phyloP scores from a whole-genome alignment of 2,888 invertebrate species.

The Apeira syringaria region DNA sequence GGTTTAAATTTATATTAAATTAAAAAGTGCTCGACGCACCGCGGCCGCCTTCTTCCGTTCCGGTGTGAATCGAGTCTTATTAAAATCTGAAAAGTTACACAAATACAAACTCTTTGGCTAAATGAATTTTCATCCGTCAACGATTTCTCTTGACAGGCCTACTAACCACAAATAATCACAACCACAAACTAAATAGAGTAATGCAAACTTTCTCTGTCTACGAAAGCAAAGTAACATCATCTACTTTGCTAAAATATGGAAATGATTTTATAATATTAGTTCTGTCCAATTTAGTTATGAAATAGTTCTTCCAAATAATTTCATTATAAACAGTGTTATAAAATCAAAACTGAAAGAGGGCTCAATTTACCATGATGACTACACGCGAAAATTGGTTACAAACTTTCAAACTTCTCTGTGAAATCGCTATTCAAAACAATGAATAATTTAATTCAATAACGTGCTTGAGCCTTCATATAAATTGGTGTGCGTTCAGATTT shows the following conservation, averaged over 20 bases:
- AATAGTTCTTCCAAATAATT: constrained; percentile 6
- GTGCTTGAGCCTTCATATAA: too few relatives aligned
- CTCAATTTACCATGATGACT: constrained; percentile 11
- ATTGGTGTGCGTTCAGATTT: constrained; percentile 1
- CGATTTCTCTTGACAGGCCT: constrained; percentile 3
- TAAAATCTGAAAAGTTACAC: too few relatives aligned
- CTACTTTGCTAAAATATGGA: constrained; percentile 7
- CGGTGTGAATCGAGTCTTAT: too few relatives aligned
- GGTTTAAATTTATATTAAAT: too few relatives aligned
- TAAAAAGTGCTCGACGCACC: too few relatives aligned
- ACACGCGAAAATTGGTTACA: background rate
- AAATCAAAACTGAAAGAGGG: constrained; percentile 8
- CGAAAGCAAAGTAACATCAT: constrained; percentile 9
- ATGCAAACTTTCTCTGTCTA: too few relatives aligned
- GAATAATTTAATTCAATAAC: too few relatives aligned
- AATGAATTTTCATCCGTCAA: constrained; percentile 6
- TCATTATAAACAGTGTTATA: constrained; percentile 6
- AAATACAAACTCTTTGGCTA: constrained; percentile 5
- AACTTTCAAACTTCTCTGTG: too few relatives aligned
- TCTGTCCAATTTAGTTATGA: constrained; percentile 1
- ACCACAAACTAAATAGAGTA: too few relatives aligned
- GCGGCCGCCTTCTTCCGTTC: too few relatives aligned
- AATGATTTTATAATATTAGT: background rate
- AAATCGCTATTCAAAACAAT: too few relatives aligned
- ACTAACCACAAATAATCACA: too few relatives aligned